Evolutionary conservation across 2,113 vertebrate genomes (phyloP).

Genomic region (Noctilio leporinus): DNA sequence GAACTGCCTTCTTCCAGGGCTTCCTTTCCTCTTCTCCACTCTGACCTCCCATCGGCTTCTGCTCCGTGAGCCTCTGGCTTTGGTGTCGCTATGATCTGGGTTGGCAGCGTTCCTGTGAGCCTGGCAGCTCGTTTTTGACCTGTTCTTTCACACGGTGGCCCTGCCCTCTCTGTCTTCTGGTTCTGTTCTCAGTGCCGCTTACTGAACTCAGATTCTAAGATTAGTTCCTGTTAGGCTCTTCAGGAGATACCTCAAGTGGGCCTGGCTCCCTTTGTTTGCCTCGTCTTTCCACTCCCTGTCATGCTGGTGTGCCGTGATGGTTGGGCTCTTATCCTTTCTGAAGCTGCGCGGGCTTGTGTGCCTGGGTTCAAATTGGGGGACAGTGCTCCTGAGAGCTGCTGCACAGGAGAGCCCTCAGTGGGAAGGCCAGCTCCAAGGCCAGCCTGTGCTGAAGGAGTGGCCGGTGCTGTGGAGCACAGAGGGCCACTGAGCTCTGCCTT

Average conservation of each 20-base stretch:
- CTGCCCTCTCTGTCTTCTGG: neutral
- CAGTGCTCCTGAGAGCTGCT: neutral
- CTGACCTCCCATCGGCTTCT: neutral
- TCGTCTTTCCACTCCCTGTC: neutral
- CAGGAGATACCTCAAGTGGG: neutral
- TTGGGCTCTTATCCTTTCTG: neutral
- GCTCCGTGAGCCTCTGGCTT: neutral
- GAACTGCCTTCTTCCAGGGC: neutral
- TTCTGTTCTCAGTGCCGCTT: neutral
- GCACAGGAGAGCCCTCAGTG: rapidly evolving
- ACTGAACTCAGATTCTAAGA: neutral
- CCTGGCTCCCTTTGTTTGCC: neutral
- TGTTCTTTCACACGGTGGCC: neutral
- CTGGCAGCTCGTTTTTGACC: neutral
- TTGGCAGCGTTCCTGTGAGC: neutral
- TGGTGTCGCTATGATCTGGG: neutral
- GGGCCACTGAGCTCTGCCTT: neutral
- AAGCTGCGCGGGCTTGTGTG: neutral
- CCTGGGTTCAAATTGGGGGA: neutral
- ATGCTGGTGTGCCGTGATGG: rapidly evolving
- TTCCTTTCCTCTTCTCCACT: neutral
- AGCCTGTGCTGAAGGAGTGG: too few relatives aligned
- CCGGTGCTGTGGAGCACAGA: neutral
- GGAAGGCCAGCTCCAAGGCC: neutral
- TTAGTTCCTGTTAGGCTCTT: neutral